A percentile compares a stretch with the other conserved stretches of the same genome.
Conservation (phyloP, 2,888 invertebrate species). For the Sinohyriopsis cumingii region DNA sequence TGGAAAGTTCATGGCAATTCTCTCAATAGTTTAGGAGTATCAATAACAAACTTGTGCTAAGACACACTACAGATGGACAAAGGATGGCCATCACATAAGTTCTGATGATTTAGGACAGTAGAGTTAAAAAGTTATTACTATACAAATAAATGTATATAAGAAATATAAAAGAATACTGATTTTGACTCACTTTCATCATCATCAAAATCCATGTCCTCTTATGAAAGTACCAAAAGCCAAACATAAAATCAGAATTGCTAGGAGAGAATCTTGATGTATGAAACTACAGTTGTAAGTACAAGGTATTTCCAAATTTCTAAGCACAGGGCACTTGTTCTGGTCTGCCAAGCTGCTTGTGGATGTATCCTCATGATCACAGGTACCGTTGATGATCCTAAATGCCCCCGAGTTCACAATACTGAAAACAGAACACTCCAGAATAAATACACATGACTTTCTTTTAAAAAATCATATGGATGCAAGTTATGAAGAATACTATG, state of each 20-base stretch:
- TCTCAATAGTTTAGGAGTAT: too few species aligned
- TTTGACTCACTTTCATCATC: too few species aligned
- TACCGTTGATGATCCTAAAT: constrained; percentile 72
- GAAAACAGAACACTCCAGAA: constrained; percentile 26
- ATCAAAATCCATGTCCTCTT: too few species aligned
- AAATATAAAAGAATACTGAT: too few species aligned
- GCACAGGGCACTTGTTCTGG: constrained; percentile 67
- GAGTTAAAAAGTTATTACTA: too few species aligned
- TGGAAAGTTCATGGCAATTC: too few species aligned
- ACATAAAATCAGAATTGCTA: constrained; percentile 5
- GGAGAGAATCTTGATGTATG: constrained; percentile 8
- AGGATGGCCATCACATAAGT: too few species aligned
- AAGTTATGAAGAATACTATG: neutral
- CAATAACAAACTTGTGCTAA: too few species aligned
- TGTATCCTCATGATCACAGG: constrained; percentile 70
- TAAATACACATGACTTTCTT: neutral
- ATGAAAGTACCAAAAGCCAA: too few species aligned
- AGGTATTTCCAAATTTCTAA: constrained; percentile 58
- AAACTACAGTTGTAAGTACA: constrained; percentile 50
- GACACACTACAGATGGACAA: too few species aligned
- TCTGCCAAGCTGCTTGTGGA: constrained; percentile 62
- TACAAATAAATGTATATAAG: too few species aligned
- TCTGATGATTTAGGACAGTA: too few species aligned
- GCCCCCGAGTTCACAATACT: constrained; percentile 72
- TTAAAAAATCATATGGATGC: neutral